These are phyloP conservation scores for Rhea pennata DNA, from an alignment of 2,113 vertebrate species.

Conservation along the genomic window DNA sequence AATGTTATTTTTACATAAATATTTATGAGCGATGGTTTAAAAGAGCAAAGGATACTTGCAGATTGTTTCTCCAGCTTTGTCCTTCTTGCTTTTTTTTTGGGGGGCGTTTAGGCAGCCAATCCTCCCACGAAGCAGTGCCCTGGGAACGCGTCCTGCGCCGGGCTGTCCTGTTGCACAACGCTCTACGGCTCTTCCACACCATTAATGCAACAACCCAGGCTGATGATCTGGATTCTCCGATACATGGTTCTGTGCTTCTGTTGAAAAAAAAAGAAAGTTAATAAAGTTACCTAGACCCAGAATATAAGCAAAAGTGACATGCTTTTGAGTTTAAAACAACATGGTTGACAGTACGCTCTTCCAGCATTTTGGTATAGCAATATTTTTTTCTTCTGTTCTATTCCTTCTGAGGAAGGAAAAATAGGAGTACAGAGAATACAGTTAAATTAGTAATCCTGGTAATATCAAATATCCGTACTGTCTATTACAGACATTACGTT, in stretches of 20 bases:
- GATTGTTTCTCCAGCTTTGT: not conserved
- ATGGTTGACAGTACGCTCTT: not conserved
- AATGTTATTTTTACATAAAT: not conserved
- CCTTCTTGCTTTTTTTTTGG: not conserved
- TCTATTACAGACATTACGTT: not conserved
- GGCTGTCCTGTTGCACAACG: not conserved
- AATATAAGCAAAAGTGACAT: accelerated
- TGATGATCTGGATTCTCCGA: conserved; percentile 20
- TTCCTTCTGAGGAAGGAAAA: not conserved
- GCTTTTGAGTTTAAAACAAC: not conserved
- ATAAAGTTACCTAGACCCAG: not conserved
- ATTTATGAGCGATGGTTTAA: not conserved
- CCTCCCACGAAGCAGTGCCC: not conserved
- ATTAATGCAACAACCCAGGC: not conserved
- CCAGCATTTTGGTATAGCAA: not conserved
- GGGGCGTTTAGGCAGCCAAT: not conserved
- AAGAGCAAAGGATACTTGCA: not conserved
- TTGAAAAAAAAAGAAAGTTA: not conserved
- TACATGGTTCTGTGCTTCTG: not conserved
- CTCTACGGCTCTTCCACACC: not conserved
- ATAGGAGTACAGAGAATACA: not conserved
- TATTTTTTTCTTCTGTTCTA: not conserved
- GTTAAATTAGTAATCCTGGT: not conserved
- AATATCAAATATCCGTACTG: not conserved
- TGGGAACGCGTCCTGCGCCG: not conserved